Conservation (phyloP, 2,888 invertebrate genomes). For the Lucinisca nassula region DNA sequence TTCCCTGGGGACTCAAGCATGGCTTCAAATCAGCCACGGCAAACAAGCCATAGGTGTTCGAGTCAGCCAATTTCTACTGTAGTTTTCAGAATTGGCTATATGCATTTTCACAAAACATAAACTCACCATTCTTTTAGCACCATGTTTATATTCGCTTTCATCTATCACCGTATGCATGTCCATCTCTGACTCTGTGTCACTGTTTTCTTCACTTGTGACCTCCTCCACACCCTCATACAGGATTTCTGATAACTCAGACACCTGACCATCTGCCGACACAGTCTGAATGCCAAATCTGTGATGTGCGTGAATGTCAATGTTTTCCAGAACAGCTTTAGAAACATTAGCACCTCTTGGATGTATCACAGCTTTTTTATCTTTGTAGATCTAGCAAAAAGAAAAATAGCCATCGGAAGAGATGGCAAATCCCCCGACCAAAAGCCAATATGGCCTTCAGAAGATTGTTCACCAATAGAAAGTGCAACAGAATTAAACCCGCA, state of each 20-base stretch:
- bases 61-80: too few relatives aligned
- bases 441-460: too few relatives aligned
- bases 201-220: constrained; percentile 60
- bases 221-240: constrained; percentile 76
- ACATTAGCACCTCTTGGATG: constrained; percentile 70
- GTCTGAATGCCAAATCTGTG: constrained; percentile 83
- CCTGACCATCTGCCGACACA: constrained; percentile 76
- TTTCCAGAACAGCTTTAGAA: constrained; percentile 81
- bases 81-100: too few relatives aligned
- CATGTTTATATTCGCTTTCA: constrained; percentile 73
- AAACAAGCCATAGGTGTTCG: too few relatives aligned
- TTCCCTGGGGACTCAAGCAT: too few relatives aligned
- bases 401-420: too few relatives aligned
- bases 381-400: constrained; percentile 82
- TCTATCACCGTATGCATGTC: constrained; percentile 63
- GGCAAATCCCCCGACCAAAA: too few relatives aligned
- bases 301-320: constrained; percentile 76
- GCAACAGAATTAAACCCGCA: too few relatives aligned
- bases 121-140: constrained; percentile 78
- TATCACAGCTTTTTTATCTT: constrained; percentile 76
- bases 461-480: too few relatives aligned
- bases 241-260: constrained; percentile 78
- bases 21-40: too few relatives aligned
- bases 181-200: constrained; percentile 66
- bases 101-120: too few relatives aligned